Evolutionary conservation across 2,113 vertebrate genomes (phyloP).

Genomic region (Tenebrosternarchus preto): DNA sequence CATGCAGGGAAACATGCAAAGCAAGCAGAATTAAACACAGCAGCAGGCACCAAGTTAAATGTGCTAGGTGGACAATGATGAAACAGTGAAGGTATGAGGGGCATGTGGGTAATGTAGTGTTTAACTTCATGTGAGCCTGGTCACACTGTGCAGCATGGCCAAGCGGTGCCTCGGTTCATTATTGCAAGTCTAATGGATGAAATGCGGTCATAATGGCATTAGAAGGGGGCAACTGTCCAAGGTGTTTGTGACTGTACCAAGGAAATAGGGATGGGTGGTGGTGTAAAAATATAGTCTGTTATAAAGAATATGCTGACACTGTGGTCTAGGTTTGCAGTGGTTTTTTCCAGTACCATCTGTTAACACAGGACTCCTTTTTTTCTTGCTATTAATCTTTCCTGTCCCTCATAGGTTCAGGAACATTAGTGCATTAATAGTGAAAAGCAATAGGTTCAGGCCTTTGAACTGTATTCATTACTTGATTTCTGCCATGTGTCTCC

Average conservation of each 20-base stretch:
- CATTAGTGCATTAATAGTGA: conserved; percentile 34
- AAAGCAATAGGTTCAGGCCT: conserved; percentile 18
- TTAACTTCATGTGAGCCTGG: neutral
- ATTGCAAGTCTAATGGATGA: conserved; percentile 19
- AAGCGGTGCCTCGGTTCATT: conserved; percentile 25
- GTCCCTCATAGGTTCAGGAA: conserved; percentile 16
- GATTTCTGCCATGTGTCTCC: conserved; percentile 14
- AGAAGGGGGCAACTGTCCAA: conserved; percentile 33
- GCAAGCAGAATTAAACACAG: neutral
- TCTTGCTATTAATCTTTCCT: conserved; percentile 27
- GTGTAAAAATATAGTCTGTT: conserved; percentile 42
- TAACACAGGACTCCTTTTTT: conserved; percentile 32
- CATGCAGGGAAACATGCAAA: neutral
- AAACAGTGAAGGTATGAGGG: conserved; percentile 4
- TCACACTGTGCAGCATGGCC: neutral
- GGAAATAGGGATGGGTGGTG: conserved; percentile 39
- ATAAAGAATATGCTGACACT: conserved; percentile 50
- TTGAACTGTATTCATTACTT: conserved; percentile 20
- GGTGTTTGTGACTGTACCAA: conserved; percentile 25
- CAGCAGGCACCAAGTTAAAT: neutral
- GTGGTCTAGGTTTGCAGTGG: conserved; percentile 35
- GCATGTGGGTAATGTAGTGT: neutral
- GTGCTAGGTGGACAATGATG: neutral
- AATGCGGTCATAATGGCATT: conserved; percentile 23
- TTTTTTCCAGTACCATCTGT: conserved; percentile 51